Base-by-base conservation (phyloP, 2,113 vertebrate species). In the Australoheros scitulus region DNA sequence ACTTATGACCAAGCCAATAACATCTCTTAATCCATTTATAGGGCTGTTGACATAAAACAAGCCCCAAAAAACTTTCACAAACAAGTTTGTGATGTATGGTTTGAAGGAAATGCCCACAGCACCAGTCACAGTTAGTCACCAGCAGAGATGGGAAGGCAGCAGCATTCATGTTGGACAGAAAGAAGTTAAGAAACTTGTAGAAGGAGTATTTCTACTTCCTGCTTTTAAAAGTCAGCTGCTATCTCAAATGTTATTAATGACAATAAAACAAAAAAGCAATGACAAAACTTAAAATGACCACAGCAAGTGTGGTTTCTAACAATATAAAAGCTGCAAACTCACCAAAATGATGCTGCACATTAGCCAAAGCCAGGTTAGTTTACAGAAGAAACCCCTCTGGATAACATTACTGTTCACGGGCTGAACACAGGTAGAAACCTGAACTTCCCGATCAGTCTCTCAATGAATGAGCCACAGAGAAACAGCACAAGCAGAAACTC, bases 61-160 rank as follows among this genome's bases (percentile, higher is more conserved):
- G n/a, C 43, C 47, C 41, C 3, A 6, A 7, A 63, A 70, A 84
- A 83, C 84, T 84, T 87, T 89, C 83, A 61, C 76, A 81, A 84
- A 80, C 52, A 52, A 38, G 70, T 87, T 55, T 4, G 55, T 11
- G 81, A 84, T 65, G 72, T 72, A 63, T 47, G 26, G 10, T 86
- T 86, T 76, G 76, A 84, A 80, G 77, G 85, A 92, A 93, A 92
- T 93, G 78, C 88, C 88, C 85, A 20, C 20, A 77, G 89, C n/a
- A 55, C 52, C 79, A 86, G 77, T 94, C 91, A 92, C 55, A 56
- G 81, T 92, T 79, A 90, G 91, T 95, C 93, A 86, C 17, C 26
- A 52, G 15, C 41, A 18, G 81, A 76, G 76, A 63, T 15, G 38
- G 85, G 13, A 50, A 3, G 52, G 43, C 79, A 50, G 38, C 36